Base-by-base conservation (phyloP, 1,140 invertebrate species). In the Drosophila ohnishii region DNA sequence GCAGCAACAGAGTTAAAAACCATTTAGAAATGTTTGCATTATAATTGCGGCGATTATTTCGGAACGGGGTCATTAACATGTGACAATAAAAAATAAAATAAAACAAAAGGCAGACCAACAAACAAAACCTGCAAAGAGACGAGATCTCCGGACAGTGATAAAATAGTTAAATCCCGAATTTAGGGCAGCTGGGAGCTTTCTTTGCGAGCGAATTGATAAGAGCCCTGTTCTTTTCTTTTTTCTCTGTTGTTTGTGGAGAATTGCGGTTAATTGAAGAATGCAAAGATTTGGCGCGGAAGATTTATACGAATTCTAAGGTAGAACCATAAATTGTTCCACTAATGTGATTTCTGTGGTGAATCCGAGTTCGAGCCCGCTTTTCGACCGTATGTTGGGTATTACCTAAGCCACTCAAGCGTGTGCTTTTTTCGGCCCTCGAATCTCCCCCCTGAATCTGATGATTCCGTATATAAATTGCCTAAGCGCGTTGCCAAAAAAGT, bases 21-120 rank as follows among this genome's bases (percentile, higher is more conserved):
- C 83, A 80, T 88, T 88, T 75, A 66, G 55, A 88, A 84, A 65
- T 76, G 80, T 88, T 80, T 88, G 67, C 73, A 70, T 77, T 78
- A 89, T 87, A 87, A 87, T 87, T 84, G 66, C 77, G 59, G 84
- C 40, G 64, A 89, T 88, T 88, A 87, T 89, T 85, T 71, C 39
- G 22, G 50, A 78, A 57, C 60, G 84, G 80, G 84, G 84, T 87
- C 84, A 87, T 87, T 87, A 80, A 87, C 84, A 87, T 88, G 74
- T 80, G 84, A 77, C 84, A 83, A 64, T 34, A 59, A 60, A 82
- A 61, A 60, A 40, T 5, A 42, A 10, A 40, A 42, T n/a, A 28
- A 47, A 45, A 77, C 59, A 59, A 40, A 35, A 57, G 39, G 10
- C 57, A 42, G 50, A 9, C 37, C 56, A 63, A 22, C 55, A 63